These are phyloP conservation scores for Dendrocincla tyrannina DNA, from an alignment of 2,797 vertebrate species.

Conservation along the genomic window DNA sequence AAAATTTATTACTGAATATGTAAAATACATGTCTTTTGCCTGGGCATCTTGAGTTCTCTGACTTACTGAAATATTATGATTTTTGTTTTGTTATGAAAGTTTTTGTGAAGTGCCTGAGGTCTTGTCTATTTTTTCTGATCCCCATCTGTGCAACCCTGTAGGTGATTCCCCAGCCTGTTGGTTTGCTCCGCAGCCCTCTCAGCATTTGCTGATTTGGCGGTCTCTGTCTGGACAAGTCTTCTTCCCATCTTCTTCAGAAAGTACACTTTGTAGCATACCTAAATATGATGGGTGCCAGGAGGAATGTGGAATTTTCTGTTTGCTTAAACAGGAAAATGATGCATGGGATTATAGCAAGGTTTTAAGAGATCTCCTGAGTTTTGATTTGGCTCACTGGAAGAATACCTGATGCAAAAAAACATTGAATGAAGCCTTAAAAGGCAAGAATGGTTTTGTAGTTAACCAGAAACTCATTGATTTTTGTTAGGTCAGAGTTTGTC, in stretches of 20 bases:
- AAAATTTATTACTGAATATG: neutral
- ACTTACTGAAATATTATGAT: neutral
- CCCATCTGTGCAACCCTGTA: neutral
- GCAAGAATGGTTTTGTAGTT: neutral
- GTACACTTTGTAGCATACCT: neutral
- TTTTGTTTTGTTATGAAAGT: neutral
- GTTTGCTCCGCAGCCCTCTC: neutral
- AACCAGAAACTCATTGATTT: neutral
- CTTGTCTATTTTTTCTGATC: neutral
- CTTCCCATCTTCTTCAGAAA: neutral
- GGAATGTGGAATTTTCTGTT: neutral
- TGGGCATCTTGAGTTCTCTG: neutral
- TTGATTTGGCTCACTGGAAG: neutral
- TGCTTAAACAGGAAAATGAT: neutral
- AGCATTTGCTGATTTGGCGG: accelerated
- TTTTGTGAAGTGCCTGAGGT: neutral
- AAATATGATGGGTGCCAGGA: neutral
- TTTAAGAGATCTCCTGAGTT: neutral
- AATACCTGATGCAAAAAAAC: neutral
- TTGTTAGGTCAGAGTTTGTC: neutral
- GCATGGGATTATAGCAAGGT: neutral
- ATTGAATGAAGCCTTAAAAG: neutral
- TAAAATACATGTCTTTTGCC: neutral
- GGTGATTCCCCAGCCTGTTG: neutral
- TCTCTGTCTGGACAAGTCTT: neutral